Evolutionary conservation across 2,888 invertebrate species (phyloP), one percentile per base, ranked within the genome.

Genomic region (Lasioglossum pauxillum): DNA sequence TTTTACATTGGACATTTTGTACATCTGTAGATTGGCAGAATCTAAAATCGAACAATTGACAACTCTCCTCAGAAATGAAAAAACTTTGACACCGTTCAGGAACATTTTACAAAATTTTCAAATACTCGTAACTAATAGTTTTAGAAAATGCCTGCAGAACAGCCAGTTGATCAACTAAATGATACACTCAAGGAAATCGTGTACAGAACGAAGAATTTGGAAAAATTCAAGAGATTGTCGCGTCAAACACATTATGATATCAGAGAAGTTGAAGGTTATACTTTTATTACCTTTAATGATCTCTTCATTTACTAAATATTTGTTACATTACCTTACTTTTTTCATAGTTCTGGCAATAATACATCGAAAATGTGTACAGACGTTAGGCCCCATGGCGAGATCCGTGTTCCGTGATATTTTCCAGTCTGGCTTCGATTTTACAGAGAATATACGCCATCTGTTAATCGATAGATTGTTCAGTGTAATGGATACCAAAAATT

Each of bases 391-490:
- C 5, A 86, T 95, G 46, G 89, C 80, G 19, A 90, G 93, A 86
- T 38, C 80, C 5, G 80, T 76, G 5, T 94, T 95, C 82, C 93
- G 93, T 41, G 94, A 95, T 73, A 82, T 95, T 83, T 84, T 94
- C 69, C 95, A 95, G 49, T 79, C 92, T 0, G 93, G 92, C 53
- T 86, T 95, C 10, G 94, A 95, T 88, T 95, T 91, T 67, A 95
- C 95, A 0, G 94, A 95, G 84, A 95, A 95, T 86, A 92, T 92
- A 78, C 93, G 94, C 16, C 94, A 95, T 79, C 77, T 94, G 41
- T 82, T 95, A 57, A 82, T 95, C 14, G 94, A 95, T 78, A 92
- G 93, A 88, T 76, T 95, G 27, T 95, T 94, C 78, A 89, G 92
- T 5, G 88, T 84, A 3, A 76, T 95, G 19, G 93, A 94, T 73